Evolutionary conservation across 2,888 invertebrate species (phyloP).

Genomic region (Pediacus dermestoides): DNA sequence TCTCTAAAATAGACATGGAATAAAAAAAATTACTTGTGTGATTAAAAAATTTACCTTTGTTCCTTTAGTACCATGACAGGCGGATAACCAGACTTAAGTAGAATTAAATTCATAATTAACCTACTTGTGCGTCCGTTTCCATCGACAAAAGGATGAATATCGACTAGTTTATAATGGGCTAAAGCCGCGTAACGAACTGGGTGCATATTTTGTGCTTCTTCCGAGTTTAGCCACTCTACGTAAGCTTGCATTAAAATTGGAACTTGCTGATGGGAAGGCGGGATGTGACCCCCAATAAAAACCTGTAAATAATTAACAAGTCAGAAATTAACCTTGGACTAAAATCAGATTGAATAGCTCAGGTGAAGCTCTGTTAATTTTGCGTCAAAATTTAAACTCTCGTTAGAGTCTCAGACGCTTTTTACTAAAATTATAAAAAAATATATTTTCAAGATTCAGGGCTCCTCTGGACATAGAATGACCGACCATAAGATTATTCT

Average conservation of each 20-base stretch:
- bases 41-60: constrained; percentile 52
- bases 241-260: constrained; percentile 81
- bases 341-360: too few relatives aligned
- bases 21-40: constrained; percentile 4
- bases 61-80: constrained; percentile 92
- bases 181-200: constrained; percentile 80
- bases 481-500: too few relatives aligned
- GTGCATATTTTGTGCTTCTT: constrained; percentile 65
- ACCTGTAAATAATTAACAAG: constrained; percentile 58
- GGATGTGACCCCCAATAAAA: constrained; percentile 92
- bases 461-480: too few relatives aligned
- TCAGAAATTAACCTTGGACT: too few relatives aligned
- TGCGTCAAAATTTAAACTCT: too few relatives aligned
- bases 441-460: too few relatives aligned
- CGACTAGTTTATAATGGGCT: constrained; percentile 94
- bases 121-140: constrained; percentile 96
- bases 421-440: too few relatives aligned
- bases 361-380: too few relatives aligned
- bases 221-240: constrained; percentile 89
- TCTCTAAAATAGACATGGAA: constrained; percentile 50
- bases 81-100: constrained; percentile 94
- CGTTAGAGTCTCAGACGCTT: too few relatives aligned
- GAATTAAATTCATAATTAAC: constrained; percentile 90
- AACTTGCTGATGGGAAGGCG: constrained; percentile 82
- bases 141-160: constrained; percentile 95